Conservation (phyloP, 2,888 invertebrate genomes). For the Zhuqinia jingwanae region DNA sequence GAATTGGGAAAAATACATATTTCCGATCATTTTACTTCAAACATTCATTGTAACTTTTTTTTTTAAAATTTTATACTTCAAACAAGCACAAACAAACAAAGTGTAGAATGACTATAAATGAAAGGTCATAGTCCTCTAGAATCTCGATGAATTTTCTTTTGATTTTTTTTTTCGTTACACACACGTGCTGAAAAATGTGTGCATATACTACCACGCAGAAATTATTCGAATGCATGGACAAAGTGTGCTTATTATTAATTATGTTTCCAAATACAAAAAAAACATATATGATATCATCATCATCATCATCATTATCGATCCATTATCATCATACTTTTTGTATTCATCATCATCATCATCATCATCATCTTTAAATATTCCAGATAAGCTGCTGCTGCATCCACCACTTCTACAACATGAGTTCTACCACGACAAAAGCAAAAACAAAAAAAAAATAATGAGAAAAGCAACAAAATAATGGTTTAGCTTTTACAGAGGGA, state of each 20-base stretch:
- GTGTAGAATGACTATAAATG: not conserved
- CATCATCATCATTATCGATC: not conserved
- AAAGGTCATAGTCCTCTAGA: constrained; percentile 1
- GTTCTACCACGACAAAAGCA: too few relatives aligned
- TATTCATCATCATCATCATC: not conserved
- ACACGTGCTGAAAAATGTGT: too few relatives aligned
- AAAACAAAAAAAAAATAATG: constrained; percentile 2
- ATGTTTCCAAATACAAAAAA: constrained; percentile 81
- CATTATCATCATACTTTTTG: too few relatives aligned
- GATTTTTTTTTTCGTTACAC: not conserved
- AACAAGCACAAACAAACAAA: too few relatives aligned
- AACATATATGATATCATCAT: not conserved
- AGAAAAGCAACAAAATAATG: not conserved
- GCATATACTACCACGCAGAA: too few relatives aligned
- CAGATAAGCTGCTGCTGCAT: not conserved
- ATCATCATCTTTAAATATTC: not conserved
- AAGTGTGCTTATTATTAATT: too few relatives aligned
- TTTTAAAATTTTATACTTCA: too few relatives aligned
- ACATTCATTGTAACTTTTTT: too few relatives aligned
- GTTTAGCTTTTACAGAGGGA: too few relatives aligned
- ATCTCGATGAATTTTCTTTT: not conserved
- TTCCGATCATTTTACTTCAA: too few relatives aligned
- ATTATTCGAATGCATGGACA: too few relatives aligned
- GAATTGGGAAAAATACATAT: not conserved
- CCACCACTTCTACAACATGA: not conserved